Evolutionary conservation across 2,888 invertebrate genomes (phyloP).

Genomic region (Cosmorhoe ocellata): DNA sequence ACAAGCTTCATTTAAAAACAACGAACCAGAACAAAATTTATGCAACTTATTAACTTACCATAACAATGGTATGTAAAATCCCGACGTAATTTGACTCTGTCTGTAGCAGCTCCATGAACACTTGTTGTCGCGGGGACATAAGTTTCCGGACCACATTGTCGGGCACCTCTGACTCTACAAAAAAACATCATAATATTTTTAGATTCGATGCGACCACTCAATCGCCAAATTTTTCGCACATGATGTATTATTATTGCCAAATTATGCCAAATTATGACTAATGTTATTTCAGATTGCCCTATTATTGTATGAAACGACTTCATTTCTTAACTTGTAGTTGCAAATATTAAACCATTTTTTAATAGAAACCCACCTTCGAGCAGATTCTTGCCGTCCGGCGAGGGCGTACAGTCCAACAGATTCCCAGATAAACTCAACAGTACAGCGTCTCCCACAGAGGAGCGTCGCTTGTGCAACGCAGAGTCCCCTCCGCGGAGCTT

Average conservation of each 20-base stretch:
- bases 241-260: no score
- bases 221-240: no score
- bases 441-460: constrained; percentile 93
- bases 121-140: constrained; percentile 89
- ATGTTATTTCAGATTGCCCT: no score
- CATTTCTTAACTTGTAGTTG: no score
- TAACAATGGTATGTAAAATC: constrained; percentile 95
- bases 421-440: constrained; percentile 93
- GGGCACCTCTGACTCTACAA: constrained; percentile 78
- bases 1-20: constrained; percentile 2
- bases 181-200: constrained; percentile 1
- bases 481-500: constrained; percentile 85
- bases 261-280: no score
- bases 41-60: constrained; percentile 80
- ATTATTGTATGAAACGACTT: no score
- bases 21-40: constrained; percentile 4
- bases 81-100: constrained; percentile 99
- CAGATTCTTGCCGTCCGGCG: constrained; percentile 87
- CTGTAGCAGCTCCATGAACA: constrained; percentile 95
- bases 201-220: not conserved
- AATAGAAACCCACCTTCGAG: constrained; percentile 69
- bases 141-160: constrained; percentile 86
- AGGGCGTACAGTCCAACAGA: constrained; percentile 93
- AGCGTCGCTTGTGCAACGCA: constrained; percentile 89
- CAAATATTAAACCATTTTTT: no score